Conservation (phyloP, 1,140 invertebrate genomes). For the Radopholus similis region DNA sequence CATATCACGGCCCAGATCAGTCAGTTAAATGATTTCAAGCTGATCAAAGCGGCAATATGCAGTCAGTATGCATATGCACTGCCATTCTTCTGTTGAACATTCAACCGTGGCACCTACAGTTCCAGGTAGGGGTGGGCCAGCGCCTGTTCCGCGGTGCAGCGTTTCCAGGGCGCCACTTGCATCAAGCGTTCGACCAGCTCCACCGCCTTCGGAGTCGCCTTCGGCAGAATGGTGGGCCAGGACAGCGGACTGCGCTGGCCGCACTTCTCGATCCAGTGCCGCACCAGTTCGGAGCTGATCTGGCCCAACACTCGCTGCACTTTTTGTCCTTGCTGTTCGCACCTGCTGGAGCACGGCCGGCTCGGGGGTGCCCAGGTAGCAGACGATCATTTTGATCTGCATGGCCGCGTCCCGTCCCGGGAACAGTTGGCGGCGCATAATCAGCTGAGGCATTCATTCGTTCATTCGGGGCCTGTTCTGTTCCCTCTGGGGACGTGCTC, state of each 20-base stretch:
- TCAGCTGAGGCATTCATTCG: too few species aligned
- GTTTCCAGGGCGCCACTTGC: conserved; percentile 37
- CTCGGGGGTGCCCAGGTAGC: conserved; percentile 40
- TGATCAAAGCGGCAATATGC: too few species aligned
- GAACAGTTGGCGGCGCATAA: conserved; percentile 88
- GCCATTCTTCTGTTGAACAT: too few species aligned
- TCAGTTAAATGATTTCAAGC: too few species aligned
- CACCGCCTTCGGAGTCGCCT: conserved; percentile 35
- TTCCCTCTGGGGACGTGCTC: too few species aligned
- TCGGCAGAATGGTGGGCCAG: conserved; percentile 38
- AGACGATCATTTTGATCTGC: conserved; percentile 51
- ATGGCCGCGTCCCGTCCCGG: conserved; percentile 77
- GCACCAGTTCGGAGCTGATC: conserved; percentile 28
- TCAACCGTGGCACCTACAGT: too few species aligned
- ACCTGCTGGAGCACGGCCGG: conserved; percentile 14
- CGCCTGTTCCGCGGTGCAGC: conserved; percentile 49
- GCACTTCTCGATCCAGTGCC: conserved; percentile 31
- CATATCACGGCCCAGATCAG: too few species aligned
- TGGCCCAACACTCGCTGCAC: conserved; percentile 20
- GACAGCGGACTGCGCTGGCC: conserved; percentile 10
- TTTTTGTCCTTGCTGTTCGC: background rate
- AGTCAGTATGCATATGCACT: too few species aligned
- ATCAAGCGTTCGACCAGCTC: conserved; percentile 27
- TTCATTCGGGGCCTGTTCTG: too few species aligned
- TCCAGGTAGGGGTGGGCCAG: conserved; percentile 42